phyloP scores from a whole-genome alignment of 2,888 invertebrate genomes.

The Phyllotreta striolata region DNA sequence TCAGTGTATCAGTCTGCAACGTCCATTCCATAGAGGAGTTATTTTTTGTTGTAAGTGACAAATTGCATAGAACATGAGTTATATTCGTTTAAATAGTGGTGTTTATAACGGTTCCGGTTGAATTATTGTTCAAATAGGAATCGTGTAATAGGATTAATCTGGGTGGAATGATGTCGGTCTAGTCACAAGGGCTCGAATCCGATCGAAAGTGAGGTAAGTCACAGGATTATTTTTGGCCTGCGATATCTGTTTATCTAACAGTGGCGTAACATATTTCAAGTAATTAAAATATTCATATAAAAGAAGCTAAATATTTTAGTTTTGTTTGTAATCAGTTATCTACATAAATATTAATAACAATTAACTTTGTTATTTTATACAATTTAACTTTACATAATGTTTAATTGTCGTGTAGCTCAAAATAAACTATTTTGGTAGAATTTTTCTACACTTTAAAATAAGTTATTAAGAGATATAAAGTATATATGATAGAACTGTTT shows the following conservation, averaged over 20 bases:
- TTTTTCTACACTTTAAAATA: too few species aligned
- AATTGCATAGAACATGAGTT: conserved; percentile 51
- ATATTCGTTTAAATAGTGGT: conserved; percentile 55
- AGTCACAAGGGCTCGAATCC: conserved; percentile 36
- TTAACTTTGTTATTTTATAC: too few species aligned
- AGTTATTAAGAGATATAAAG: neutral
- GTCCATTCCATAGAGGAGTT: conserved; percentile 8
- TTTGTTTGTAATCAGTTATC: neutral
- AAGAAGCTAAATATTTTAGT: neutral
- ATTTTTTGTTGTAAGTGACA: conserved; percentile 49
- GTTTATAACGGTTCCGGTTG: conserved; percentile 55
- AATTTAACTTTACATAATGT: too few species aligned
- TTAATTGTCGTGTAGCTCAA: too few species aligned
- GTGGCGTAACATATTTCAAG: conserved; percentile 22
- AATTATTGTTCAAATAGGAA: conserved; percentile 55
- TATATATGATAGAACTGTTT: neutral
- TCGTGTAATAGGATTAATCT: conserved; percentile 56
- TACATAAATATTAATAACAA: too few species aligned
- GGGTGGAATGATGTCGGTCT: conserved; percentile 53
- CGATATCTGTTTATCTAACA: conserved; percentile 33
- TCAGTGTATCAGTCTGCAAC: conserved; percentile 16
- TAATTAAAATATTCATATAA: neutral
- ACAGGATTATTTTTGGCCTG: conserved; percentile 38
- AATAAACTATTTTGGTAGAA: too few species aligned
- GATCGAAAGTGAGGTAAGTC: conserved; percentile 40